These are phyloP conservation scores for Cyrtodaria siliqua DNA, from an alignment of 2,888 invertebrate species.

Conservation along the genomic window DNA sequence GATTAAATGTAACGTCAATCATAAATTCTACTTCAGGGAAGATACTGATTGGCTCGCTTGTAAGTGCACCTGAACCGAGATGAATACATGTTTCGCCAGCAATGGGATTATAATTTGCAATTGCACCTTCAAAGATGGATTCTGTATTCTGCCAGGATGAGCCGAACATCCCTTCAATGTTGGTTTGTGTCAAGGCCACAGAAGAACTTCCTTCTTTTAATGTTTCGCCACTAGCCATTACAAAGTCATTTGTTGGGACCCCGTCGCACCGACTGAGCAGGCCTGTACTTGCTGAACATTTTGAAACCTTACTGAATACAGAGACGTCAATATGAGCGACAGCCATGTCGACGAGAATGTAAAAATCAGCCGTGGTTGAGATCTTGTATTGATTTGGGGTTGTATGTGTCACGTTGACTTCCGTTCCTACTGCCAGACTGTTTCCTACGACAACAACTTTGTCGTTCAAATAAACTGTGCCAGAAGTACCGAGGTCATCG, in stretches of 20 bases:
- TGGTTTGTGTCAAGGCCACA: slow-evolving; percentile 42
- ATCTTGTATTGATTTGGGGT: slow-evolving; percentile 54
- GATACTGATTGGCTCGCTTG: slow-evolving; percentile 47
- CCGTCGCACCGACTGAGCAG: slow-evolving; percentile 65
- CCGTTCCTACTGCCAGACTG: slow-evolving; percentile 29
- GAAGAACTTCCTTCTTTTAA: slow-evolving; percentile 21
- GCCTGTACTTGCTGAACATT: slow-evolving; percentile 59
- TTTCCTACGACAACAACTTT: slow-evolving; percentile 40
- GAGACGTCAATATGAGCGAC: slow-evolving; percentile 50
- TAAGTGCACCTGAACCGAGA: slow-evolving; percentile 44
- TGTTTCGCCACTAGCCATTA: slow-evolving; percentile 44
- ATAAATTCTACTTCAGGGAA: slow-evolving; percentile 66
- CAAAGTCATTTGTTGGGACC: slow-evolving; percentile 64
- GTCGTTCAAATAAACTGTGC: slow-evolving; percentile 51
- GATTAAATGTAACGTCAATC: slow-evolving; percentile 71
- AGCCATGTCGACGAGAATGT: slow-evolving; percentile 56
- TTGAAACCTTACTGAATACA: slow-evolving; percentile 25
- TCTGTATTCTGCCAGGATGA: slow-evolving; percentile 58
- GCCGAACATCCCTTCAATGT: slow-evolving; percentile 63
- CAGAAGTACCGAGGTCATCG: slow-evolving; percentile 29
- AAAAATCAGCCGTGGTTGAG: slow-evolving; percentile 34
- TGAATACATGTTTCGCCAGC: slow-evolving; percentile 63
- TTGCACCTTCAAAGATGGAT: slow-evolving; percentile 45
- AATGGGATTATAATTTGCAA: slow-evolving; percentile 21
- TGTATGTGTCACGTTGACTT: slow-evolving; percentile 29